A percentile compares a stretch with the other conserved stretches of the same genome.
Evolutionary conservation across 2,888 invertebrate genomes (phyloP).

Genomic region (Tenthredo livida): DNA sequence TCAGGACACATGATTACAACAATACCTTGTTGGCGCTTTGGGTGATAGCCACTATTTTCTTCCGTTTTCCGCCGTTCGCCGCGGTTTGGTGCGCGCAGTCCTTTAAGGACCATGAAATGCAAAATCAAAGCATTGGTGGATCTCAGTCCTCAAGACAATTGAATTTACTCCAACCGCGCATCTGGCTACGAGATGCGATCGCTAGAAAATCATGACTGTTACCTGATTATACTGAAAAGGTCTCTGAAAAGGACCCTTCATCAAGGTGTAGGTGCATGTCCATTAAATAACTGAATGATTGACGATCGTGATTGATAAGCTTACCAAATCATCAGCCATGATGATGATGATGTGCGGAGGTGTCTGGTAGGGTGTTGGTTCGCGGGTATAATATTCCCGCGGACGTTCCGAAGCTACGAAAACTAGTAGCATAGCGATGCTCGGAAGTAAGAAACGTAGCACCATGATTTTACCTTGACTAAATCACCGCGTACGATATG

Average conservation of each 20-base stretch:
- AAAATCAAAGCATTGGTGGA: too few relatives aligned
- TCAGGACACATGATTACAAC: too few relatives aligned
- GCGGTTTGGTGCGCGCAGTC: too few relatives aligned
- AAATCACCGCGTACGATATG: slow-evolving; percentile 12
- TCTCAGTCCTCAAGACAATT: background rate
- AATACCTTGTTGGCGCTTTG: too few relatives aligned
- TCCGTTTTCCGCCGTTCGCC: too few relatives aligned
- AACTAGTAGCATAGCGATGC: background rate
- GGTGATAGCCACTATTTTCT: too few relatives aligned
- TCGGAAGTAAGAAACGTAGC: background rate
- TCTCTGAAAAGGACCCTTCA: too few relatives aligned
- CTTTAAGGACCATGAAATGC: too few relatives aligned
- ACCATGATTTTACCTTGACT: slow-evolving; percentile 17
- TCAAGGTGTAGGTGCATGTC: background rate
- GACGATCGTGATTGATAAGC: background rate
- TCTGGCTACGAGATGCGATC: too few relatives aligned
- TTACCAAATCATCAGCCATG: slow-evolving; percentile 81
- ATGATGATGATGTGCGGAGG: slow-evolving; percentile 80
- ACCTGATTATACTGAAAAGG: too few relatives aligned
- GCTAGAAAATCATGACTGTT: too few relatives aligned
- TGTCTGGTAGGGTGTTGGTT: slow-evolving; percentile 65
- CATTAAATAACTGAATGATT: background rate
- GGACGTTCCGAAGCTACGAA: background rate
- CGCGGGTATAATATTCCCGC: slow-evolving; percentile 31
- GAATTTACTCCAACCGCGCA: too few relatives aligned